Conservation (phyloP, 2,113 vertebrate genomes). For the Xiphophorus couchianus region DNA sequence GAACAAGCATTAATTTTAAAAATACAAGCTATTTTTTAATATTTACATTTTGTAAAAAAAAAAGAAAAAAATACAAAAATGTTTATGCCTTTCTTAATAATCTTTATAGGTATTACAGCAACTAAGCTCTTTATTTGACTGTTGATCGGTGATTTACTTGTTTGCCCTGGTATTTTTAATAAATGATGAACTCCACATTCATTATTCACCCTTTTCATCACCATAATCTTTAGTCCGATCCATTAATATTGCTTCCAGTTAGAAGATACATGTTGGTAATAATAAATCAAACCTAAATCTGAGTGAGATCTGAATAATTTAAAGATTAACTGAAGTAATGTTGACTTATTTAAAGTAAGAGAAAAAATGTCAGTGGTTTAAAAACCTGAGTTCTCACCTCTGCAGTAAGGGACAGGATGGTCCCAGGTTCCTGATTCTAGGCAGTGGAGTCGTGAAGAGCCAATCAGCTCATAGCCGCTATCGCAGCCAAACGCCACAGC, state of each 20-base stretch:
- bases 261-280: background rate
- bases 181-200: no score
- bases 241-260: background rate
- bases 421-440: constrained; percentile 87
- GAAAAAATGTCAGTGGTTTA: background rate
- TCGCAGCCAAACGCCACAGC: constrained; percentile 86
- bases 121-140: no score
- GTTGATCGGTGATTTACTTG: no score
- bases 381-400: constrained; percentile 79
- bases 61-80: no score
- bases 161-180: no score
- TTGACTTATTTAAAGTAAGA: background rate
- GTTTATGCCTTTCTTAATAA: no score
- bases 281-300: background rate
- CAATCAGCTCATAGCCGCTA: constrained; percentile 84
- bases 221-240: background rate
- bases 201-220: no score
- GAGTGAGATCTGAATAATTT: background rate
- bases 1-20: no score
- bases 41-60: no score
- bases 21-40: no score
- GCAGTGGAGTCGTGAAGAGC: constrained; percentile 80
- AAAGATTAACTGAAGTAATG: background rate
- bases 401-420: constrained; percentile 81
- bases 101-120: no score